Conservation (phyloP, 2,888 invertebrate species). For the Resseliella maxima region DNA sequence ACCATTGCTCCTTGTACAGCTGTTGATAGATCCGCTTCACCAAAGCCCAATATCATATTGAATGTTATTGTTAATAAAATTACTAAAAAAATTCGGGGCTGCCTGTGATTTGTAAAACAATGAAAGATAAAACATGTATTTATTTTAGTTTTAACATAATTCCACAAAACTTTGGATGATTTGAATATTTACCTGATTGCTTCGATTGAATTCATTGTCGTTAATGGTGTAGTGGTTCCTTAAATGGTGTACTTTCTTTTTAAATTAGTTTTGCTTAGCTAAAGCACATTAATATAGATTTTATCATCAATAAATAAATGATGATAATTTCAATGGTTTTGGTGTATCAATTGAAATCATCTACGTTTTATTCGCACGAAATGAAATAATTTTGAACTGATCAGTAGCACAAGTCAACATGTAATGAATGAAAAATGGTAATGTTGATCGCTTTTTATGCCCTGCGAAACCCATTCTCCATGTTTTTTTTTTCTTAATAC, state of each 20-base stretch:
- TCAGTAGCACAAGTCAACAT: neutral
- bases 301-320: too few relatives aligned
- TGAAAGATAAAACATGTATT: neutral
- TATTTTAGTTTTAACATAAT: neutral
- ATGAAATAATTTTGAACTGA: neutral
- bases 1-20: conserved; percentile 2
- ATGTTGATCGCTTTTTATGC: neutral
- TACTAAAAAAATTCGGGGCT: neutral
- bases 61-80: neutral
- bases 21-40: conserved; percentile 40
- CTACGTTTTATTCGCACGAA: neutral
- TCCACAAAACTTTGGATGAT: too few relatives aligned
- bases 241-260: neutral
- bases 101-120: neutral
- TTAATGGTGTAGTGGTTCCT: neutral
- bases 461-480: neutral
- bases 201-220: neutral
- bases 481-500: neutral
- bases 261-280: too few relatives aligned
- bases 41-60: conserved; percentile 30
- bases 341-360: too few relatives aligned
- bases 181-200: neutral
- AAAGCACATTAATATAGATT: too few relatives aligned
- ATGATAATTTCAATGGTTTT: neutral
- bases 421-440: neutral